Percentiles rank a stretch among this genome's conserved stretches.
Evolutionary conservation across 2,113 vertebrate species (phyloP).

Genomic region (Dinomys branickii): DNA sequence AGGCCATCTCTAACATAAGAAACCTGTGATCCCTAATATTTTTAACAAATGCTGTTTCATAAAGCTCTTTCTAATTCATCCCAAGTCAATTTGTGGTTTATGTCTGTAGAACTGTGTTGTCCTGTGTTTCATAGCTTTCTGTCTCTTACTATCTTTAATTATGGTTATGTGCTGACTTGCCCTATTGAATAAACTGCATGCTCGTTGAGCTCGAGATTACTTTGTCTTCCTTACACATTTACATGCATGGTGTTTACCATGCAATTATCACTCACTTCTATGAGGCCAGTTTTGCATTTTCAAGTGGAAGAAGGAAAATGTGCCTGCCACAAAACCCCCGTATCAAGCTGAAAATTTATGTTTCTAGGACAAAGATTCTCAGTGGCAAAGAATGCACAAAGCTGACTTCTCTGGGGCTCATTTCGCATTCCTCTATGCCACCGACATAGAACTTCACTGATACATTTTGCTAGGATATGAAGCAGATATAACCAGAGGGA

Average conservation of each 20-base stretch:
- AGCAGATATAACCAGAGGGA: slow-evolving; percentile 67
- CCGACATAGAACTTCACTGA: slow-evolving; percentile 49
- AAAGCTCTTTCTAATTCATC: neutral
- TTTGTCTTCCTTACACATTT: neutral
- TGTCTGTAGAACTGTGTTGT: neutral
- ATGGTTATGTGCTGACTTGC: neutral
- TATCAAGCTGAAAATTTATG: slow-evolving; percentile 40
- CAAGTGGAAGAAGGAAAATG: slow-evolving; percentile 10
- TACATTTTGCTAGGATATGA: slow-evolving; percentile 59
- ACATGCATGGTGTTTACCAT: neutral
- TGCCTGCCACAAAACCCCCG: neutral
- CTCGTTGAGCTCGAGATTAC: neutral
- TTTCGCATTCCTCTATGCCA: slow-evolving; percentile 50
- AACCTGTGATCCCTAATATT: neutral
- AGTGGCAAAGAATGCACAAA: slow-evolving; percentile 36
- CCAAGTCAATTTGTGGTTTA: neutral
- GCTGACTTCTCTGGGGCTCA: slow-evolving; percentile 62
- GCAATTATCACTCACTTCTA: neutral
- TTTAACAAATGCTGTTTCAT: neutral
- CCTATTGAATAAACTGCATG: neutral
- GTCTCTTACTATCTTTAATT: neutral
- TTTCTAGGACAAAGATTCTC: slow-evolving; percentile 54
- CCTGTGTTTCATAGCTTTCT: neutral
- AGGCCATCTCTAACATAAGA: neutral
- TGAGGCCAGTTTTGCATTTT: neutral